Base-by-base conservation (phyloP, 2,888 invertebrate genomes). In the Pterostichus niger region DNA sequence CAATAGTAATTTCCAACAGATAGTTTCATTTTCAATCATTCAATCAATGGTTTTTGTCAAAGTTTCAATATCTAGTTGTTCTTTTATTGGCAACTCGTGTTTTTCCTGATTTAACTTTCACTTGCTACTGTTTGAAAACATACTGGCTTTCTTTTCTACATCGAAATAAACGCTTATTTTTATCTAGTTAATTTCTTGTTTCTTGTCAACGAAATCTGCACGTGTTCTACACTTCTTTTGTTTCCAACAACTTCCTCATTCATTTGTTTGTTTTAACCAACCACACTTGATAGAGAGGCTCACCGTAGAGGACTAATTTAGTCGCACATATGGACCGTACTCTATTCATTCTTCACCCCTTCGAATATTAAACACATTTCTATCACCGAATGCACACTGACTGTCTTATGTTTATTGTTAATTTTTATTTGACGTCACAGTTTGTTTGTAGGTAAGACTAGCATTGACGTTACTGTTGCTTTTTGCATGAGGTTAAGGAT, bases 131-230 rank as follows among this genome's bases (percentile, higher is more conserved):
- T 71, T 71, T 71, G 68, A 71, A 71, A 71, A 71, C 68, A 44
- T 71, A 71, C 68, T 71, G 68, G 40, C 68, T 71, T 71, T 71
- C 68, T 71, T 71, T 71, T 71, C 56, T 15, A 56, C 56, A 17
- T 71, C 44, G 44, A 44, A 71, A 40, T 46, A 56, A 56, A 56
- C 44, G 68, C 68, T 71, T 71, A 68, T 68, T 68, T 68, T 68
- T 61, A 61, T 61, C 61, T 61, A 33, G 61, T 33, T 71, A 71
- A 40, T 71, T 68, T 71, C 68, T 71, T 71, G 68, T 52, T n/a
- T 56, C 68, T 40, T 71, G 46, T 44, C 68, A 15, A 71, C 68
- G 68, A 71, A 71, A 71, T 71, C 68, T 35, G 68, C 68, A 71
- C 68, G 68, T 44, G 68, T 44, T 64, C 59, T 33, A 40, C 44